phyloP scores from a whole-genome alignment of 1,140 invertebrate species.

The Lepeophtheirus salmonis region DNA sequence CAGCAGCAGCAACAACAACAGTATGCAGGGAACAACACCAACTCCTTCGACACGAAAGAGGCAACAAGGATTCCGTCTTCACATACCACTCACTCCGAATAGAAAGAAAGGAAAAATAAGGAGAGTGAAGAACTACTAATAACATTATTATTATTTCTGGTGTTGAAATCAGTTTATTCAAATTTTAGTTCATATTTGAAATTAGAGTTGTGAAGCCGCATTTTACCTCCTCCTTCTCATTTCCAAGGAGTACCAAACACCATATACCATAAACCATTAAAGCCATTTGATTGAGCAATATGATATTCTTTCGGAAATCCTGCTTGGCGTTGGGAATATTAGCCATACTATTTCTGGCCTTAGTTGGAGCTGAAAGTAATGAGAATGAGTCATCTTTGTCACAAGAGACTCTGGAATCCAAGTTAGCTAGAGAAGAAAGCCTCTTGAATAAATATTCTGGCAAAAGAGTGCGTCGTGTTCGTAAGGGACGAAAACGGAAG shows the following conservation, averaged over 20 bases:
- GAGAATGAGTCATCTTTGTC: neutral
- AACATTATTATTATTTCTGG: neutral
- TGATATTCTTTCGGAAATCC: neutral
- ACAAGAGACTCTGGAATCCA: no score
- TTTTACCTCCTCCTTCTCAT: no score
- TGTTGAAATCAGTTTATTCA: neutral
- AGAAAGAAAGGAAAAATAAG: neutral
- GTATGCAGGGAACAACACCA: neutral
- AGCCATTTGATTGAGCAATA: neutral
- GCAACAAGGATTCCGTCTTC: neutral
- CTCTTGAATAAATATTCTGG: neutral
- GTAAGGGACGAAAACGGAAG: neutral
- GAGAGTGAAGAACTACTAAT: neutral
- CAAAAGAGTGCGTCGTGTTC: neutral
- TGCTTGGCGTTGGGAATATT: neutral
- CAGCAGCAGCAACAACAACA: neutral
- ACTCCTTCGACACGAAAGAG: no score
- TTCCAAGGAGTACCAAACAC: no score
- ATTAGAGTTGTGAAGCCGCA: neutral
- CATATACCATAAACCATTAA: no score
- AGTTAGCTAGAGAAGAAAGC: neutral
- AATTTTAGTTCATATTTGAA: neutral
- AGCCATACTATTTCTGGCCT: neutral
- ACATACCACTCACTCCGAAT: no score
- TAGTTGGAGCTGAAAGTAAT: neutral